These are phyloP conservation scores for Philypnodon macrostomus DNA, from an alignment of 2,797 vertebrate genomes.

Conservation along the genomic window DNA sequence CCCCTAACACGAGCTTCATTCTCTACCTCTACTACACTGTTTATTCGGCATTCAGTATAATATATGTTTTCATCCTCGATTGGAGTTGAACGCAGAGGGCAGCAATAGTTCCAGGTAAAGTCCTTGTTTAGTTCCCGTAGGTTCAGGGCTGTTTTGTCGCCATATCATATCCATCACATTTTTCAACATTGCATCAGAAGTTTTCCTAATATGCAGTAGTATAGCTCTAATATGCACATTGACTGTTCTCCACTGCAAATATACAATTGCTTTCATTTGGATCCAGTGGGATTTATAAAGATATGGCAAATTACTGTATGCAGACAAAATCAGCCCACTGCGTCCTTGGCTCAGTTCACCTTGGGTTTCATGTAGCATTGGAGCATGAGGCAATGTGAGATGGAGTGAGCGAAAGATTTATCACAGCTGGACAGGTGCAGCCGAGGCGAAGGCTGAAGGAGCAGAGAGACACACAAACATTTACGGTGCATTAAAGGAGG, in stretches of 20 bases:
- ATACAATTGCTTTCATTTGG: slow-evolving; percentile 16
- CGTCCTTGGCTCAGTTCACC: slow-evolving; percentile 48
- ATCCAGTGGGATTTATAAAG: slow-evolving; percentile 21
- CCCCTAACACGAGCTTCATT: slow-evolving; percentile 35
- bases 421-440: slow-evolving; percentile 50
- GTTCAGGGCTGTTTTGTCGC: too few relatives aligned
- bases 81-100: slow-evolving; percentile 20
- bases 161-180: too few relatives aligned
- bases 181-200: too few relatives aligned
- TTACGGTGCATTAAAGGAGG: slow-evolving; percentile 30
- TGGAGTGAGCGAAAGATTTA: slow-evolving; percentile 34
- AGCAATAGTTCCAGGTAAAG: too few relatives aligned
- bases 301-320: not conserved
- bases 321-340: slow-evolving; percentile 32
- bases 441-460: slow-evolving; percentile 34
- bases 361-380: slow-evolving; percentile 38
- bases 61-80: slow-evolving; percentile 29
- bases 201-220: too few relatives aligned
- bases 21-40: slow-evolving; percentile 28
- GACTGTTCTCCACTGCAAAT: slow-evolving; percentile 16
- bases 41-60: slow-evolving; percentile 27
- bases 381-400: slow-evolving; percentile 19
- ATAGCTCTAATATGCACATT: slow-evolving; percentile 14
- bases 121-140: too few relatives aligned
- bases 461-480: slow-evolving; percentile 12